Conservation (phyloP, 2,797 vertebrate species). For the Bovichtus variegatus region DNA sequence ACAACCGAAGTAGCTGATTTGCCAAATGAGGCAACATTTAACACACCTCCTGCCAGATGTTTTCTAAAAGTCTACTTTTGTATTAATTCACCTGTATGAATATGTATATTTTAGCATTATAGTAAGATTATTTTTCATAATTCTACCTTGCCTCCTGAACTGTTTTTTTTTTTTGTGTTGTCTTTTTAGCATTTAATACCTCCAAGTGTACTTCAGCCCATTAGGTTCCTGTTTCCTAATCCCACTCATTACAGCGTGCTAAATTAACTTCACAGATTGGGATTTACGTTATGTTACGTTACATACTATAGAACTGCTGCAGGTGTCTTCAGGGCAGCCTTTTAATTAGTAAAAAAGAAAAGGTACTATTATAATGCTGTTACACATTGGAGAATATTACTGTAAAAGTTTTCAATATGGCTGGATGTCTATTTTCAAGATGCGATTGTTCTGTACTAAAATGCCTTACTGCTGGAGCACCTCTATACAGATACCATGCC, state of each 20-base stretch:
- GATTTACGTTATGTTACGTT: too few species aligned
- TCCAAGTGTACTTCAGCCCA: constrained; percentile 28
- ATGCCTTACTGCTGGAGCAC: constrained; percentile 24
- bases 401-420: constrained; percentile 26
- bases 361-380: background rate
- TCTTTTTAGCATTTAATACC: constrained; percentile 17
- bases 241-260: background rate
- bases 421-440: constrained; percentile 12
- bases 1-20: background rate
- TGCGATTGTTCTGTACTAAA: constrained; percentile 12
- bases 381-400: background rate
- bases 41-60: background rate
- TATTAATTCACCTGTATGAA: constrained; percentile 9
- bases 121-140: constrained; percentile 25
- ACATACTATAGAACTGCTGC: background rate
- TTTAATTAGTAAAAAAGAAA: constrained; percentile 2
- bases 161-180: too few species aligned
- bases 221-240: background rate
- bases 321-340: background rate
- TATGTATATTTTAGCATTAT: constrained; percentile 24
- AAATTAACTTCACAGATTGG: background rate
- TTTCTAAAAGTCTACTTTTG: constrained; percentile 20
- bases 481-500: constrained; percentile 15
- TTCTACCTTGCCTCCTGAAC: background rate
- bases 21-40: background rate